These are phyloP conservation scores for Heteropelma amictum DNA, from an alignment of 2,888 invertebrate species.

Conservation along the genomic window DNA sequence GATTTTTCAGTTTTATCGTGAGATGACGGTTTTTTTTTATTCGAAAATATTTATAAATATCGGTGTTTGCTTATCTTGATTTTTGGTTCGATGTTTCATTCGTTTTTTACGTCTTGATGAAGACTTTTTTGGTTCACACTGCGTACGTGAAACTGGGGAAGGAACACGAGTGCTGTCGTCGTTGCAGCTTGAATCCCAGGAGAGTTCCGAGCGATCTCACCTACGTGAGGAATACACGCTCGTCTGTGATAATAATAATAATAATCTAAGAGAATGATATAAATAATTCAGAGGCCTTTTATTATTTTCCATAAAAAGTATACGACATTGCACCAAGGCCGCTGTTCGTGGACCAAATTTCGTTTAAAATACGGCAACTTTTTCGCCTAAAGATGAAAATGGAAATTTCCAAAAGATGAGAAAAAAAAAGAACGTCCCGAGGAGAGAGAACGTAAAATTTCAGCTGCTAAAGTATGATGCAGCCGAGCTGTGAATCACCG, in stretches of 20 bases:
- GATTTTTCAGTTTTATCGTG: no score
- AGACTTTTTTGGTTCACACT: no score
- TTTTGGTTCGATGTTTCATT: no score
- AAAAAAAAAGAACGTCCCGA: not conserved
- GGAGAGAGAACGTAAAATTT: slow-evolving; percentile 25
- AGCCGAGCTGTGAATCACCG: slow-evolving; percentile 9
- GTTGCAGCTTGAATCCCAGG: slow-evolving; percentile 46
- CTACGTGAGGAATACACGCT: slow-evolving; percentile 6
- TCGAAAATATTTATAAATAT: not conserved
- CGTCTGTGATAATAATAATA: slow-evolving; percentile 19
- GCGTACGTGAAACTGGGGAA: no score
- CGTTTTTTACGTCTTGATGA: no score
- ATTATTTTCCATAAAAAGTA: not conserved
- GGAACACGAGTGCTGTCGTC: no score
- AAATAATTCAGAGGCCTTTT: not conserved
- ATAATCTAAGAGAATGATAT: not conserved
- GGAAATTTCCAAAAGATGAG: slow-evolving; percentile 14
- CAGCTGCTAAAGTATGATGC: not conserved
- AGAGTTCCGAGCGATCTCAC: slow-evolving; percentile 26
- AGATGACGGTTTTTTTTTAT: no score
- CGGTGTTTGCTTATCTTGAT: no score
- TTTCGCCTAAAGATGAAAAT: slow-evolving; percentile 9
- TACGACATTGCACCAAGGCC: not conserved
- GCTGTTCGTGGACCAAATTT: slow-evolving; percentile 5
- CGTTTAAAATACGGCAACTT: slow-evolving; percentile 23